phyloP scores from a whole-genome alignment of 2,113 vertebrate species.

The Rattus norvegicus region DNA sequence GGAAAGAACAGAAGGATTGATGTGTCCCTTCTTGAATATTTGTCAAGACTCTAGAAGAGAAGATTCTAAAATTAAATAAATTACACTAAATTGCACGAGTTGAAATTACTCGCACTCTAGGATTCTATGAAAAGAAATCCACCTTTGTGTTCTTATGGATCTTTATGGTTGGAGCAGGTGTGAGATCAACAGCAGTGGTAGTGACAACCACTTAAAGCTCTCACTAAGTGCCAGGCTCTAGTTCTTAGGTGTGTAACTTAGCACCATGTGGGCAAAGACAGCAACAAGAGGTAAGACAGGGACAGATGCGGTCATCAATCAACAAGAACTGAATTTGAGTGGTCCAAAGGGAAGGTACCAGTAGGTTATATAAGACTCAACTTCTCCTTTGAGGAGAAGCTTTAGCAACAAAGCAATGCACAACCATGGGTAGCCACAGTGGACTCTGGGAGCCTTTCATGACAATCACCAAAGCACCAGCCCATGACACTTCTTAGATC shows the following conservation, averaged over 20 bases:
- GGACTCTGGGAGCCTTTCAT: background rate
- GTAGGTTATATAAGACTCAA: background rate
- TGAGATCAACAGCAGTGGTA: background rate
- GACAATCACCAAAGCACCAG: background rate
- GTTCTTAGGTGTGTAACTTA: constrained; percentile 2
- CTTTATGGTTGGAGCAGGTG: background rate
- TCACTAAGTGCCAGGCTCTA: constrained; percentile 5
- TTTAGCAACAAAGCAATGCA: background rate
- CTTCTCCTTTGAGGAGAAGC: constrained; percentile 40
- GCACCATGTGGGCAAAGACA: constrained; percentile 45
- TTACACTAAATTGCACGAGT: background rate
- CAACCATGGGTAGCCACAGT: background rate
- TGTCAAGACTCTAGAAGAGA: constrained; percentile 40
- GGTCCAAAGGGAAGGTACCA: constrained; percentile 47
- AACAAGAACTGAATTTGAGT: constrained; percentile 54
- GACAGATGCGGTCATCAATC: constrained; percentile 40
- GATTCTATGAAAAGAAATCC: constrained; percentile 20
- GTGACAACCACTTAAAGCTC: background rate
- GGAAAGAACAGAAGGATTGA: background rate
- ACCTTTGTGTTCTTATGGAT: background rate
- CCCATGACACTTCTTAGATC: background rate
- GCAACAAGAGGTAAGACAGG: constrained; percentile 40
- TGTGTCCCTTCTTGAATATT: background rate
- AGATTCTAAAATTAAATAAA: constrained; percentile 18
- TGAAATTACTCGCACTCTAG: constrained; percentile 9